Conservation (phyloP, 1,140 invertebrate genomes). For the Neodiprion virginianus region DNA sequence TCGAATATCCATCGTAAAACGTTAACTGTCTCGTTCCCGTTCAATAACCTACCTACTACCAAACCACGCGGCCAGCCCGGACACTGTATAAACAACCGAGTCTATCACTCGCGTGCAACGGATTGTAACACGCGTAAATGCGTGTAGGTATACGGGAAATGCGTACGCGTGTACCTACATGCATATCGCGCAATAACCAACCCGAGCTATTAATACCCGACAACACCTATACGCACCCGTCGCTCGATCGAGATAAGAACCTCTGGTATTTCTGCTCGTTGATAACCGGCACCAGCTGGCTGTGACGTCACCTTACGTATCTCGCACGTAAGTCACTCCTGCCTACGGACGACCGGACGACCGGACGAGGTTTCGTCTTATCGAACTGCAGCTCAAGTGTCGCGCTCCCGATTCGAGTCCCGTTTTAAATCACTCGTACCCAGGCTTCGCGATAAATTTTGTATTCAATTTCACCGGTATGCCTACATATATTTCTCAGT, state of each 20-base stretch:
- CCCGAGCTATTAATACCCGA: not conserved
- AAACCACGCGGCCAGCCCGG: no score
- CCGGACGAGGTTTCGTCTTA: not conserved
- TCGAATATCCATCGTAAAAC: not conserved
- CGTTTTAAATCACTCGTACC: no score
- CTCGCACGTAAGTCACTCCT: not conserved
- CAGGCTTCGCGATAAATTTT: no score
- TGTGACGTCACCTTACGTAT: not conserved
- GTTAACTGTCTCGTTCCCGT: no score
- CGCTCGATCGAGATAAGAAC: not conserved
- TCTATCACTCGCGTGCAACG: not conserved
- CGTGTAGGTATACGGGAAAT: no score
- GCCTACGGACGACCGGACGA: no score
- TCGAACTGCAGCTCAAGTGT: not conserved
- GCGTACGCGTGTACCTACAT: not conserved
- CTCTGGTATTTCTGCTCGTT: not conserved
- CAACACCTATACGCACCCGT: not conserved
- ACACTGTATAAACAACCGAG: not conserved
- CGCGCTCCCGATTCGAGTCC: no score
- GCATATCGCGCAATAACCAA: slow-evolving; percentile 1
- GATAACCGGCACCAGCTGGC: not conserved
- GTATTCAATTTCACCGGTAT: no score
- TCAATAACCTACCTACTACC: no score
- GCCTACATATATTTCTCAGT: no score
- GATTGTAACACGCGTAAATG: no score